These are phyloP conservation scores for Willowsia nigromaculata DNA, from an alignment of 2,888 invertebrate species.

Conservation along the genomic window DNA sequence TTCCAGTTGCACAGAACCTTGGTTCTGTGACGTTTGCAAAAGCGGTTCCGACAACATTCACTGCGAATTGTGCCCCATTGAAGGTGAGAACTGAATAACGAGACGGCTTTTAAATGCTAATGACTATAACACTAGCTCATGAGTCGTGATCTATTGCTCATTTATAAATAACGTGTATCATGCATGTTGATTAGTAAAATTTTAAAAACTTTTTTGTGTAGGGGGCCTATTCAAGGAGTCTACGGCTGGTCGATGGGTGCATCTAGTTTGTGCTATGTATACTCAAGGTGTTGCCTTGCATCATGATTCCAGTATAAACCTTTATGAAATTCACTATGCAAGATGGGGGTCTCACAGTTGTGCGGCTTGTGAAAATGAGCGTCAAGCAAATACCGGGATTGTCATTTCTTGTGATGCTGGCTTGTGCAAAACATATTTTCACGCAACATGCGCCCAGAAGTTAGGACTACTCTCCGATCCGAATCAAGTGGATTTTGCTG, in stretches of 20 bases:
- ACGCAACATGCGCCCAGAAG: slow-evolving; percentile 97
- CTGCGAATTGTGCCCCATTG: slow-evolving; percentile 97
- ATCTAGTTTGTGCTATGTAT: slow-evolving; percentile 97
- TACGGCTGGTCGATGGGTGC: slow-evolving; percentile 98
- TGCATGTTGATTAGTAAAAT: not conserved
- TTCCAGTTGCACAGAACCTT: slow-evolving; percentile 97
- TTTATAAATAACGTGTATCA: not conserved
- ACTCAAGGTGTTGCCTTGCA: slow-evolving; percentile 98
- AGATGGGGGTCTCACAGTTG: slow-evolving; percentile 97
- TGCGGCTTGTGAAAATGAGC: slow-evolving; percentile 91
- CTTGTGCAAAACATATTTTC: slow-evolving; percentile 97
- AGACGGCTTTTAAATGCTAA: too few relatives aligned
- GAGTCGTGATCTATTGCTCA: too few relatives aligned
- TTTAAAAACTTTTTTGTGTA: slow-evolving; percentile 79
- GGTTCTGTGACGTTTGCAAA: slow-evolving; percentile 99
- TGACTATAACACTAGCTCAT: too few relatives aligned
- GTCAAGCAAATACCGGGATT: slow-evolving; percentile 94
- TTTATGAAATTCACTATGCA: slow-evolving; percentile 98
- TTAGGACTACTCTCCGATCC: slow-evolving; percentile 93
- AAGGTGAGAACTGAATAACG: slow-evolving; percentile 83
- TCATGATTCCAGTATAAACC: slow-evolving; percentile 85
- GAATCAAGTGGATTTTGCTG: slow-evolving; percentile 84
- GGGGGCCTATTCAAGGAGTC: slow-evolving; percentile 97
- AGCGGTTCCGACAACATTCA: slow-evolving; percentile 92
- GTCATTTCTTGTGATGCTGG: slow-evolving; percentile 99